Percentiles rank a stretch among this genome's conserved stretches.
phyloP scores from a whole-genome alignment of 2,113 vertebrate genomes.

The Percina caprodes region DNA sequence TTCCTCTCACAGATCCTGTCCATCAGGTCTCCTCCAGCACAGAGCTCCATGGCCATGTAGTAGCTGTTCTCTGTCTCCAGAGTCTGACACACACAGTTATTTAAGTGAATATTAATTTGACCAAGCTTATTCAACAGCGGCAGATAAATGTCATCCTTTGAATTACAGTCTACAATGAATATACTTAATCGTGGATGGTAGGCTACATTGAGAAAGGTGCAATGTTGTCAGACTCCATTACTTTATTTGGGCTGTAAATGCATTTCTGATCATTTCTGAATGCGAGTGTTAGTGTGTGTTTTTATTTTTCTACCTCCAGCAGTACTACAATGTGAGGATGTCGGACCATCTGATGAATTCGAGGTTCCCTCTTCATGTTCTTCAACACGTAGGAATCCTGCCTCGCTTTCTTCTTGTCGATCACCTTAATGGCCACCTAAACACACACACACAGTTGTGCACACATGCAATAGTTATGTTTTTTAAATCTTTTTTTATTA shows the following conservation, averaged over 20 bases:
- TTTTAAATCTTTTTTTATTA: background rate
- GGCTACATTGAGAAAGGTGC: background rate
- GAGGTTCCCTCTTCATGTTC: slow-evolving; percentile 87
- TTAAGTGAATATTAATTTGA: background rate
- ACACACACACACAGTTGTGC: background rate
- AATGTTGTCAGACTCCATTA: background rate
- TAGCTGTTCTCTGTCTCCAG: slow-evolving; percentile 90
- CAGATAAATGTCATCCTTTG: background rate
- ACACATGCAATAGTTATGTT: background rate
- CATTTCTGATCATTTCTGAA: too few species aligned
- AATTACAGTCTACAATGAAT: background rate
- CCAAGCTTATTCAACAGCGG: background rate
- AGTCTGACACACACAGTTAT: slow-evolving; percentile 76
- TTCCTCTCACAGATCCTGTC: slow-evolving; percentile 87
- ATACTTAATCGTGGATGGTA: background rate
- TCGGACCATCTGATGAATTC: slow-evolving; percentile 88
- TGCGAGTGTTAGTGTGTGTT: too few species aligned
- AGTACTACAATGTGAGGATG: slow-evolving; percentile 87
- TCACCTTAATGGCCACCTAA: slow-evolving; percentile 90
- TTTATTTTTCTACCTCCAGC: slow-evolving; percentile 71
- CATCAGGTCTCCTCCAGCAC: slow-evolving; percentile 87
- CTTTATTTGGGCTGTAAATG: background rate
- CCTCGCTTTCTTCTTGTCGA: slow-evolving; percentile 90
- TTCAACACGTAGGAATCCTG: slow-evolving; percentile 88
- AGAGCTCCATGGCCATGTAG: slow-evolving; percentile 90